Evolutionary conservation across 2,888 invertebrate genomes (phyloP).

Genomic region (Lepas anatifera): DNA sequence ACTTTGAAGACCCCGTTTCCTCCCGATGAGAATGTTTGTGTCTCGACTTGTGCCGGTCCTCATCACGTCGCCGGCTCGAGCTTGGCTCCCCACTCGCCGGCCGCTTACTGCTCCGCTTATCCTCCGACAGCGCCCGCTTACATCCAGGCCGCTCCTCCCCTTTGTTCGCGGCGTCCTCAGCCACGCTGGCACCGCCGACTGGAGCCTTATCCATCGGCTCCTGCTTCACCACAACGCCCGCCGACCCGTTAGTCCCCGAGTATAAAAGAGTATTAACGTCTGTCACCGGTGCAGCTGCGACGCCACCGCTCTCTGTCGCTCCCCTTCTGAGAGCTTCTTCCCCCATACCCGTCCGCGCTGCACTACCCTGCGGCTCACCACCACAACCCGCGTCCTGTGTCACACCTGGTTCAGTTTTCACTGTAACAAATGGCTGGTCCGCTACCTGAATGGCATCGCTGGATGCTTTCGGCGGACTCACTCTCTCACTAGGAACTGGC

Average conservation of each 20-base stretch:
- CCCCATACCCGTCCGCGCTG: constrained; percentile 27
- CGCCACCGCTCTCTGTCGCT: not conserved
- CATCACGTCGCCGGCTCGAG: no score
- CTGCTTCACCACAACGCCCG: not conserved
- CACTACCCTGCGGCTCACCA: constrained; percentile 29
- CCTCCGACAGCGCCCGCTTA: no score
- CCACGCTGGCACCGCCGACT: not conserved
- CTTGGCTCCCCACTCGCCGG: not conserved
- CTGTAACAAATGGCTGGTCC: no score
- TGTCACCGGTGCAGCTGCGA: not conserved
- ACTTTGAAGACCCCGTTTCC: not conserved
- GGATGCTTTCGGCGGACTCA: no score
- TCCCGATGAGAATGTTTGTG: not conserved
- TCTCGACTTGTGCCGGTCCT: not conserved
- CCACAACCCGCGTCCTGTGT: constrained; percentile 31
- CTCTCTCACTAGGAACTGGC: no score
- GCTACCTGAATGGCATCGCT: no score
- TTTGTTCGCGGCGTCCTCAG: no score
- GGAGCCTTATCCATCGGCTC: not conserved
- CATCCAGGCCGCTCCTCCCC: no score
- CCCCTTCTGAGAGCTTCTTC: not conserved
- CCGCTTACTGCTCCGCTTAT: not conserved
- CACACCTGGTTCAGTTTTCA: constrained; percentile 29
- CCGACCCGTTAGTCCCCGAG: not conserved
- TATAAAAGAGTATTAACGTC: no score